Conservation (phyloP, 2,888 invertebrate genomes). For the Synanthedon vespiformis region DNA sequence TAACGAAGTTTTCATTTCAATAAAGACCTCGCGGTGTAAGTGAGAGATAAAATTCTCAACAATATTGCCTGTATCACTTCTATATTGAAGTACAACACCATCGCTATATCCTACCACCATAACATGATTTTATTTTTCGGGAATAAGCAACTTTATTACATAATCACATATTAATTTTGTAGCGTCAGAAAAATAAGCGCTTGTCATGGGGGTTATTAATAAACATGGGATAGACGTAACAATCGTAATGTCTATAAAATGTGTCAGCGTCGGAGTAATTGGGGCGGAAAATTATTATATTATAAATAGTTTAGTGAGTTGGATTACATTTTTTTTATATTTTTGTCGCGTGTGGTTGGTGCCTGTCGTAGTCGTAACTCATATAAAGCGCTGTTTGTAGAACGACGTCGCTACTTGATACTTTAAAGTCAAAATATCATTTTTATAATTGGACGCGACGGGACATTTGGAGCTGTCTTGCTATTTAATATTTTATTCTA, state of each 20-base stretch:
- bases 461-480: too few relatives aligned
- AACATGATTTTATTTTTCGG: too few relatives aligned
- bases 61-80: too few relatives aligned
- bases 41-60: too few relatives aligned
- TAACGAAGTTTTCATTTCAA: too few relatives aligned
- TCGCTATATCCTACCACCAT: too few relatives aligned
- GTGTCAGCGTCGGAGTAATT: conserved; percentile 63
- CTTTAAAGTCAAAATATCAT: conserved; percentile 15
- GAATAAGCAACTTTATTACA: too few relatives aligned
- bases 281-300: conserved; percentile 65
- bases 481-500: too few relatives aligned
- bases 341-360: conserved; percentile 36
- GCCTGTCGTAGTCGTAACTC: conserved; percentile 55
- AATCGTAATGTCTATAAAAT: conserved; percentile 63
- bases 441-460: conserved; percentile 2
- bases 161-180: too few relatives aligned
- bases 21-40: too few relatives aligned
- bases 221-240: conserved; percentile 36
- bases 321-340: conserved; percentile 40
- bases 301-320: conserved; percentile 63
- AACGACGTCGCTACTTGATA: conserved; percentile 30
- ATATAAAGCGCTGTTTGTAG: conserved; percentile 37
- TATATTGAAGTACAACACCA: too few relatives aligned
- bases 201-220: conserved; percentile 32
- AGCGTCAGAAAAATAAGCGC: too few relatives aligned